Conservation (phyloP, 2,113 vertebrate species). For the Cardinalis cardinalis region DNA sequence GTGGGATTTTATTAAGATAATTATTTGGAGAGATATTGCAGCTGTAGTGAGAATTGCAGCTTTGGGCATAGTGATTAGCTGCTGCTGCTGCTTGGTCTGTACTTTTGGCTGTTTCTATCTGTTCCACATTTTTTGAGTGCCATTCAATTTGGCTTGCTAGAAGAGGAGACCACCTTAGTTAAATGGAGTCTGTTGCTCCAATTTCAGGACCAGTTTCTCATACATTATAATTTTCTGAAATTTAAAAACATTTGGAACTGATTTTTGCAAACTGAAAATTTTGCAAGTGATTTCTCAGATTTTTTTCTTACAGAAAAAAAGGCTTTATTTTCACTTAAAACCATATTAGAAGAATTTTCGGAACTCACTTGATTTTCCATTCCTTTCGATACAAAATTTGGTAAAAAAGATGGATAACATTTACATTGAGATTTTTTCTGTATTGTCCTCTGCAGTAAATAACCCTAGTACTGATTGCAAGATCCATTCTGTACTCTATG, state of each 20-base stretch:
- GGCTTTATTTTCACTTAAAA: neutral
- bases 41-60: neutral
- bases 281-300: neutral
- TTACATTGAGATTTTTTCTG: neutral
- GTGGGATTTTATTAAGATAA: neutral
- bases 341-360: neutral
- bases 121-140: neutral
- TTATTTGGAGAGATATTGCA: neutral
- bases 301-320: neutral
- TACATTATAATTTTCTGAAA: neutral
- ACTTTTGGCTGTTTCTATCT: neutral
- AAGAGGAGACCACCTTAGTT: neutral
- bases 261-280: neutral
- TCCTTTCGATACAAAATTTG: neutral
- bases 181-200: neutral
- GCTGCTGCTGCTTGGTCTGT: neutral
- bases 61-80: neutral
- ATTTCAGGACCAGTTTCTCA: neutral
- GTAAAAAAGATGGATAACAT: neutral
- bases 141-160: neutral
- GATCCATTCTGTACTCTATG: neutral
- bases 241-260: neutral
- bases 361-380: neutral
- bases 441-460: neutral
- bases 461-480: neutral